These are phyloP conservation scores for Heterotis niloticus DNA, from an alignment of 2,113 vertebrate species.

Conservation along the genomic window DNA sequence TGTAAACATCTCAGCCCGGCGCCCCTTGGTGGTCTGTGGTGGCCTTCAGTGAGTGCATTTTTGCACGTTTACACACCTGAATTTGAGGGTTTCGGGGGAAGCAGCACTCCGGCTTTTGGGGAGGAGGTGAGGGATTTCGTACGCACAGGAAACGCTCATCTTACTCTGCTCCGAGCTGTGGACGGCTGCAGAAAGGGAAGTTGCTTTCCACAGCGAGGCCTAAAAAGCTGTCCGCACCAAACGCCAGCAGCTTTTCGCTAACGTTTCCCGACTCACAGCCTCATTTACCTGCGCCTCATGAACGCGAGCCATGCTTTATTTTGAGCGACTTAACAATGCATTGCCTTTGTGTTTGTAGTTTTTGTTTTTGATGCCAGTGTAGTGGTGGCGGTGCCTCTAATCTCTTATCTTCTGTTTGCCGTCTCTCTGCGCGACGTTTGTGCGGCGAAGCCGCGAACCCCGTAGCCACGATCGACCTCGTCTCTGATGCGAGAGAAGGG, in stretches of 20 bases:
- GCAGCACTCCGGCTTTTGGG: not conserved
- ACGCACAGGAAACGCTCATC: not conserved
- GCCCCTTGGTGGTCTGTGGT: too few species aligned
- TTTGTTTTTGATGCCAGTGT: slow-evolving; percentile 2
- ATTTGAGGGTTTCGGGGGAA: too few species aligned
- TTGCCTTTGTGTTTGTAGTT: not conserved
- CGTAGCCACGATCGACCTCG: not conserved
- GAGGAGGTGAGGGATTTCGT: not conserved
- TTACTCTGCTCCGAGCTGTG: too few species aligned
- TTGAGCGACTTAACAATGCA: not conserved
- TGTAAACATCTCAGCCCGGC: slow-evolving; percentile 36
- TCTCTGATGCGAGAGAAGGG: too few species aligned
- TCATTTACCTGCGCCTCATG: not conserved
- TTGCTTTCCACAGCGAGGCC: too few species aligned
- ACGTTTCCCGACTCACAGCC: not conserved
- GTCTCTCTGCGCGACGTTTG: not conserved
- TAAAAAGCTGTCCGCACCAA: not conserved
- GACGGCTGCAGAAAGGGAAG: too few species aligned
- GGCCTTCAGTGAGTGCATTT: too few species aligned
- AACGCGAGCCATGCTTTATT: not conserved
- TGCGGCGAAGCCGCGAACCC: not conserved
- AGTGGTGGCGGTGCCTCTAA: not conserved
- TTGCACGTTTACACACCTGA: too few species aligned
- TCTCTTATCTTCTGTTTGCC: not conserved
- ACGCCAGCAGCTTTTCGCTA: not conserved